Percentiles rank a stretch among this genome's conserved stretches.
phyloP scores from a whole-genome alignment of 30 jellyfish, hydroid and myxozoan genomes.

The Chrysaora quinquecirrha region DNA sequence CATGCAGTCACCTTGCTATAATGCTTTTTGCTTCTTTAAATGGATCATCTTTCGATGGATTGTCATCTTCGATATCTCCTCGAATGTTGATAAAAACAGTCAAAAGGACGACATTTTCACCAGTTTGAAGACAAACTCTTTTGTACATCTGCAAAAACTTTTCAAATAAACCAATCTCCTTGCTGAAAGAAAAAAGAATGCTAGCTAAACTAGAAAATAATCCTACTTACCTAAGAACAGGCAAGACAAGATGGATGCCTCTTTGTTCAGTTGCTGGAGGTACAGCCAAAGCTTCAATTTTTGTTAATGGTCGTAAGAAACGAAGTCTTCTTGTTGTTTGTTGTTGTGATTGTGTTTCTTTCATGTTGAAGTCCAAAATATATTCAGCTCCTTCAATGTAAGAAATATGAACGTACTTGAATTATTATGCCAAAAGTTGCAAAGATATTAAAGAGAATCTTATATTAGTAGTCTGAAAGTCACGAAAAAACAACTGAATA shows the following conservation, averaged over 20 bases:
- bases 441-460: too few relatives aligned
- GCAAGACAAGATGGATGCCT: slow-evolving; percentile 95
- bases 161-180: slow-evolving; percentile 78
- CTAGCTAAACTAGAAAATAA: background rate
- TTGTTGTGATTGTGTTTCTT: background rate
- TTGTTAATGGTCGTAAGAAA: slow-evolving; percentile 89
- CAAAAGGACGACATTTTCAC: slow-evolving; percentile 93
- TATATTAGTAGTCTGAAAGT: too few relatives aligned
- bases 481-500: slow-evolving; percentile 1
- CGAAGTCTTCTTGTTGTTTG: slow-evolving; percentile 62
- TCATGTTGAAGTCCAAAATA: slow-evolving; percentile 59
- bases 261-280: slow-evolving; percentile 99
- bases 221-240: slow-evolving; percentile 88
- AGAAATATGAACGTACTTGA: too few relatives aligned
- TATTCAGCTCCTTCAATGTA: slow-evolving; percentile 83
- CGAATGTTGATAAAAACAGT: slow-evolving; percentile 94
- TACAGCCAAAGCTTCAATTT: slow-evolving; percentile 87
- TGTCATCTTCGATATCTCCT: slow-evolving; percentile 68
- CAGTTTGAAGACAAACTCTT: slow-evolving; percentile 96
- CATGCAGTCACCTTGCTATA: slow-evolving; percentile 96
- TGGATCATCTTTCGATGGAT: slow-evolving; percentile 80
- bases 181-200: slow-evolving; percentile 39
- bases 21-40: slow-evolving; percentile 80
- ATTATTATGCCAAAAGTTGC: too few relatives aligned
- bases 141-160: slow-evolving; percentile 94